These are phyloP conservation scores for Diplogasteroides magnus DNA, from an alignment of 1,140 invertebrate genomes.

Conservation along the genomic window DNA sequence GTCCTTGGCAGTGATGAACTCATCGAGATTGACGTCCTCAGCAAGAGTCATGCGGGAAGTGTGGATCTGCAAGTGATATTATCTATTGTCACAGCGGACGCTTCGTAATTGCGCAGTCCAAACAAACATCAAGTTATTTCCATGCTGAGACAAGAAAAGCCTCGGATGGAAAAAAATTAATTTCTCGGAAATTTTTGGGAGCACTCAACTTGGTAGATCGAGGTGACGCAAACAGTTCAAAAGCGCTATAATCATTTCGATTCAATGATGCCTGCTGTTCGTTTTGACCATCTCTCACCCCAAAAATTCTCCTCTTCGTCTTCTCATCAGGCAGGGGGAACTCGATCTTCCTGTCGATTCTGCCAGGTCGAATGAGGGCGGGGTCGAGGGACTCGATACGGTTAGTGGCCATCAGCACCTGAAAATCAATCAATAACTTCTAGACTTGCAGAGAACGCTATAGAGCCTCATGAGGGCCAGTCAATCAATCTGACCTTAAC, in stretches of 20 bases:
- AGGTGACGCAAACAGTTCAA: too few species aligned
- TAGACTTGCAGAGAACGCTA: too few species aligned
- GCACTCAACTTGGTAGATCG: too few species aligned
- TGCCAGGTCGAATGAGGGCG: constrained; percentile 91
- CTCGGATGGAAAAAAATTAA: too few species aligned
- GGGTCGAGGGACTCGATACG: constrained; percentile 98
- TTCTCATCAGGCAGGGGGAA: constrained; percentile 99
- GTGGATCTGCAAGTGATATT: constrained; percentile 78
- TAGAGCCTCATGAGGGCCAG: background rate
- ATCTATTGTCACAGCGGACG: too few species aligned
- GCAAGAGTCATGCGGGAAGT: constrained; percentile 95
- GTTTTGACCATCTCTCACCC: constrained; percentile 8
- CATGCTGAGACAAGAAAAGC: too few species aligned
- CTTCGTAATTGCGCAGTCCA: too few species aligned
- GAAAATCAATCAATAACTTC: too few species aligned
- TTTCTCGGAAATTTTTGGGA: too few species aligned
- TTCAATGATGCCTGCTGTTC: too few species aligned
- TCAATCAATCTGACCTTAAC: constrained; percentile 69
- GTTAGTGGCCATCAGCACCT: constrained; percentile 99
- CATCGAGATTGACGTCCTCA: constrained; percentile 92
- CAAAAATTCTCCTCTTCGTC: constrained; percentile 94
- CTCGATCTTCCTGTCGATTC: constrained; percentile 98
- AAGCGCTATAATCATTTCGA: too few species aligned
- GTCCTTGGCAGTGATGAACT: constrained; percentile 98
- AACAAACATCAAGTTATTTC: too few species aligned